These are phyloP conservation scores for Diabrotica undecimpunctata DNA, from an alignment of 1,140 invertebrate species.

Conservation along the genomic window DNA sequence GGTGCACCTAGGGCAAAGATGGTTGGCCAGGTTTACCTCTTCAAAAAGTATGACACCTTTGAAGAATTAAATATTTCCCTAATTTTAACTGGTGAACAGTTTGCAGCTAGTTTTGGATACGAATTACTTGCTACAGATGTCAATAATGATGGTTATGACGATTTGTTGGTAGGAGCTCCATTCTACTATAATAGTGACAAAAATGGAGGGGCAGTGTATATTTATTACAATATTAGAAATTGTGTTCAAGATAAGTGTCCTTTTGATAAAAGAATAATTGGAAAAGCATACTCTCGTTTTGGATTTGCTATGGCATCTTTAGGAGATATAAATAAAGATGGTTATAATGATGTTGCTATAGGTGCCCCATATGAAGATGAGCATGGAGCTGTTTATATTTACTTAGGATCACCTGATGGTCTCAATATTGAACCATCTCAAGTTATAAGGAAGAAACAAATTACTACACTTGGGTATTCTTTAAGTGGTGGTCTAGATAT, in stretches of 20 bases:
- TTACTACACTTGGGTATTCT: slow-evolving; percentile 84
- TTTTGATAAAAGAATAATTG: slow-evolving; percentile 60
- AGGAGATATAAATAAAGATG: slow-evolving; percentile 89
- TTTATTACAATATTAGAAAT: slow-evolving; percentile 68
- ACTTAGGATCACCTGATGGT: slow-evolving; percentile 73
- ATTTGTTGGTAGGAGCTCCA: slow-evolving; percentile 86
- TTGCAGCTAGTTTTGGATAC: slow-evolving; percentile 87
- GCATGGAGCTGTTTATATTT: slow-evolving; percentile 82
- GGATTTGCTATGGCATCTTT: slow-evolving; percentile 81
- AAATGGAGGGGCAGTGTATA: slow-evolving; percentile 81
- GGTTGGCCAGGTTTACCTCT: slow-evolving; percentile 82
- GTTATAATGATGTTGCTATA: slow-evolving; percentile 83
- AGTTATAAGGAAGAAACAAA: slow-evolving; percentile 48
- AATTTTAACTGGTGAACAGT: slow-evolving; percentile 76
- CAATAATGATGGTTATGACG: slow-evolving; percentile 78
- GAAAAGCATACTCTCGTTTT: slow-evolving; percentile 75
- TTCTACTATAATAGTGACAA: slow-evolving; percentile 77
- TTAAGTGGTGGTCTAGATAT: slow-evolving; percentile 85
- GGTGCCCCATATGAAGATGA: slow-evolving; percentile 87
- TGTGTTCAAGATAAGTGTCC: slow-evolving; percentile 44
- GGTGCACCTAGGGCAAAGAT: slow-evolving; percentile 83
- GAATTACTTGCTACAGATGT: slow-evolving; percentile 79
- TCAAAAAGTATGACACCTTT: slow-evolving; percentile 58
- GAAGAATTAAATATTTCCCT: slow-evolving; percentile 60
- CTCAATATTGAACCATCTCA: slow-evolving; percentile 72